Evolutionary conservation across 1,140 invertebrate species (phyloP).

Genomic region (Heterodera schachtii): DNA sequence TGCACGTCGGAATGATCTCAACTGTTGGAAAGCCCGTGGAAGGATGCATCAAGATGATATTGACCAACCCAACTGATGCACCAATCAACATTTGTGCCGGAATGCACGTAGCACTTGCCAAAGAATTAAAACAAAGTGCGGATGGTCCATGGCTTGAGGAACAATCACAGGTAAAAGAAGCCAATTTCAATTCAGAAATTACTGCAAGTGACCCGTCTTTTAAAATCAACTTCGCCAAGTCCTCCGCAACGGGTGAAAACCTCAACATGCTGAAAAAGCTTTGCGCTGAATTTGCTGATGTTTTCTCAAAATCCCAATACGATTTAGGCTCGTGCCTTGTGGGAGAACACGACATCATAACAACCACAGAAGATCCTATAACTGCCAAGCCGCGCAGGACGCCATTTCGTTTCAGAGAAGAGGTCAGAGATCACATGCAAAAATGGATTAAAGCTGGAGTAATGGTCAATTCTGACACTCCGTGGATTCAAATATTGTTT

Average conservation of each 20-base stretch:
- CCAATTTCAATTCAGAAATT: too few species aligned
- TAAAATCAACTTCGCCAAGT: too few species aligned
- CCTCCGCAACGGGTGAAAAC: background rate
- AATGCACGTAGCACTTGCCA: background rate
- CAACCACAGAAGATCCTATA: conserved; percentile 16
- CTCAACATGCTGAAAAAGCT: background rate
- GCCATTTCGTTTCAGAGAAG: background rate
- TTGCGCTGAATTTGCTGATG: conserved; percentile 3
- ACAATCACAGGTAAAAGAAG: background rate
- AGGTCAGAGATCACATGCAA: background rate
- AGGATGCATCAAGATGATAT: background rate
- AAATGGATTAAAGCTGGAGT: background rate
- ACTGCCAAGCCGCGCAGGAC: too few species aligned
- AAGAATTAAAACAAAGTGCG: background rate
- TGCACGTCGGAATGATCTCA: background rate
- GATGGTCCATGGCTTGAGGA: background rate
- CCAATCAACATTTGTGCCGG: background rate
- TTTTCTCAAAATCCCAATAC: conserved; percentile 19
- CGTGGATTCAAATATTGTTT: background rate
- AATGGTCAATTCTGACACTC: conserved; percentile 9
- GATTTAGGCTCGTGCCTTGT: conserved; percentile 6
- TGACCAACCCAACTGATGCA: background rate
- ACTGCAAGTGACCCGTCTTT: too few species aligned
- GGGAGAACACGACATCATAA: background rate
- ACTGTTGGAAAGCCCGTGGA: background rate